Evolutionary conservation across 2,797 vertebrate genomes (phyloP), one percentile per base, ranked within the genome.

Genomic region (Avahi laniger): DNA sequence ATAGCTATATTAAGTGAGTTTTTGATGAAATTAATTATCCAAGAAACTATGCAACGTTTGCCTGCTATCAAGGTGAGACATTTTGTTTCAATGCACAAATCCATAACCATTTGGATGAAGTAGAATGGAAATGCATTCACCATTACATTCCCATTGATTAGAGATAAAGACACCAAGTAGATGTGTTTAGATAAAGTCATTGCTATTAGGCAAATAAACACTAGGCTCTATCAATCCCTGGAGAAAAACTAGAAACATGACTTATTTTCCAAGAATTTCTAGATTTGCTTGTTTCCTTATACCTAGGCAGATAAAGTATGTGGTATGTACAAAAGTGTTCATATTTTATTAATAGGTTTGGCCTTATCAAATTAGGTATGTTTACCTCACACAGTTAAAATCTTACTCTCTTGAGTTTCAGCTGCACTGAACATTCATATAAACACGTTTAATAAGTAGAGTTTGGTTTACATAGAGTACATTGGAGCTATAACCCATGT

Each of bases 11-110:
- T 65, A 52, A 91, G 3, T 48, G 18, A 75, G 8, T 5, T 85
- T 93, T 17, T 79, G 20, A 83, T 33, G 24, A 76, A 35, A 46
- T 50, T 91, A 15, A 57, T 85, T 33, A 97, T 5, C 1, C 20
- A n/a, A 94, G 65, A 95, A 97, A 59, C 2, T 76, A 93, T 96
- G 69, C 57, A 79, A 84, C 2, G 72, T 97, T 92, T 52, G 18
- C 86, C 4, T 90, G 4, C 65, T 67, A n/a, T 81, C 26, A 76
- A 48, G 86, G 18, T 52, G 96, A 84, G 94, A 97, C 18, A 8
- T 61, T 5, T 93, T 79, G 59, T 95, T 89, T 93, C 96, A 95
- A 73, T 93, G 67, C 91, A 79, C 35, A 97, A 98, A 97, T 98
- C 91, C 95, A 98, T 97, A 96, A 96, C 78, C 50, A 89, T 94